These are phyloP conservation scores for Arenicola marina DNA, from an alignment of 2,888 invertebrate species.

Conservation along the genomic window DNA sequence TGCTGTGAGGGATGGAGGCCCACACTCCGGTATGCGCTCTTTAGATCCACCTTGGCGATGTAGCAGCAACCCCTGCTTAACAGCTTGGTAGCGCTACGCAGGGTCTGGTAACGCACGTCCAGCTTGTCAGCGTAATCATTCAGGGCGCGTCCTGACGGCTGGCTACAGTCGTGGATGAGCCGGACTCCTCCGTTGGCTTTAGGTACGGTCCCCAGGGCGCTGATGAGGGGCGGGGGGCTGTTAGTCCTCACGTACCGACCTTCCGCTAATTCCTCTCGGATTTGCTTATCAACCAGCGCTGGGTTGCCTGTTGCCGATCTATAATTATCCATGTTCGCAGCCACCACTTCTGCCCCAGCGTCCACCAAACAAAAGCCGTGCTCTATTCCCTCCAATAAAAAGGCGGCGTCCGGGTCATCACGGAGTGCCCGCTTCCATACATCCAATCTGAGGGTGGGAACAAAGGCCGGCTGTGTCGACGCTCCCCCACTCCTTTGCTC, in stretches of 20 bases:
- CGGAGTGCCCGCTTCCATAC: neutral
- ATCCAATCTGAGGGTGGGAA: too few species aligned
- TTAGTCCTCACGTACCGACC: neutral
- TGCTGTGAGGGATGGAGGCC: neutral
- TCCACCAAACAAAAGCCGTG: neutral
- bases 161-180: neutral
- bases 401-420: neutral
- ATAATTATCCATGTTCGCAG: neutral
- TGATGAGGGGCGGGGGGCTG: neutral
- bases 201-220: neutral
- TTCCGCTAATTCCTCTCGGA: neutral
- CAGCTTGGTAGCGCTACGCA: neutral
- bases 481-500: neutral
- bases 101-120: neutral
- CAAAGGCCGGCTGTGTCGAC: neutral
- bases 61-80: neutral
- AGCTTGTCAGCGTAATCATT: slow-evolving; percentile 1
- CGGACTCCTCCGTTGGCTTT: neutral
- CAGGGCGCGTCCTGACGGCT: neutral
- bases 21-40: neutral
- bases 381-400: neutral
- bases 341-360: neutral
- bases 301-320: neutral
- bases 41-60: slow-evolving; percentile 4
- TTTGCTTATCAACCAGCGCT: neutral